Conservation (phyloP, 2,113 vertebrate genomes). For the Felis chaus region DNA sequence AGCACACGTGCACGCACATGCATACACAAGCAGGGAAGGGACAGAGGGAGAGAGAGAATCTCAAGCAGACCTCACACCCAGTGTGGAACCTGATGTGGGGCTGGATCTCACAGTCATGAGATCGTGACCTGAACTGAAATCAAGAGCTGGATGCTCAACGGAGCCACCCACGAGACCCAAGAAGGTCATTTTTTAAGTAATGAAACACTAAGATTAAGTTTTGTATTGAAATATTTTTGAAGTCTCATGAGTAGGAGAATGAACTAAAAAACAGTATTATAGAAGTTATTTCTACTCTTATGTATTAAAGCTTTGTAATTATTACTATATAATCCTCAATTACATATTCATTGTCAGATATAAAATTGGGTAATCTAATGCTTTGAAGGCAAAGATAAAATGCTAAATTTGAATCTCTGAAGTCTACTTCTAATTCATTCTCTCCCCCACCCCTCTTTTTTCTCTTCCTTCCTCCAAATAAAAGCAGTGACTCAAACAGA, state of each 20-base stretch:
- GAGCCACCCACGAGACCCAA: no score
- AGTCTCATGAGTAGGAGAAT: not conserved
- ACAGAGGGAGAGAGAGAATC: no score
- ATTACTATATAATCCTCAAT: conserved; percentile 14
- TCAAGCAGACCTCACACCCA: no score
- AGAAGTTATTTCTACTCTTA: not conserved
- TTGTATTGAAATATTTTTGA: conserved; percentile 42
- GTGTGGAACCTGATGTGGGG: no score
- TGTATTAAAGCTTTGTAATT: not conserved
- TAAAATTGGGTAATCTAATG: not conserved
- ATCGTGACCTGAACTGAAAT: no score
- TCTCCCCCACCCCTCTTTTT: not conserved
- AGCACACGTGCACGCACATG: no score
- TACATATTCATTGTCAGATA: not conserved
- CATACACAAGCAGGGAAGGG: no score
- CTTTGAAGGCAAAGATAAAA: not conserved
- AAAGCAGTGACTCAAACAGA: not conserved
- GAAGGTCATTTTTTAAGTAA: conserved; percentile 18
- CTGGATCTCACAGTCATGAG: no score
- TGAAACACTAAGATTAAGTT: not conserved
- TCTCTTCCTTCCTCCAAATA: not conserved
- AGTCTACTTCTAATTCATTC: not conserved
- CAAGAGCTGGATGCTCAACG: no score
- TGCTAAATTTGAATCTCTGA: not conserved
- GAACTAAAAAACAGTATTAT: conserved; percentile 9